These are phyloP conservation scores for Pygoscelis adeliae DNA, from an alignment of 2,113 vertebrate genomes.

Conservation along the genomic window DNA sequence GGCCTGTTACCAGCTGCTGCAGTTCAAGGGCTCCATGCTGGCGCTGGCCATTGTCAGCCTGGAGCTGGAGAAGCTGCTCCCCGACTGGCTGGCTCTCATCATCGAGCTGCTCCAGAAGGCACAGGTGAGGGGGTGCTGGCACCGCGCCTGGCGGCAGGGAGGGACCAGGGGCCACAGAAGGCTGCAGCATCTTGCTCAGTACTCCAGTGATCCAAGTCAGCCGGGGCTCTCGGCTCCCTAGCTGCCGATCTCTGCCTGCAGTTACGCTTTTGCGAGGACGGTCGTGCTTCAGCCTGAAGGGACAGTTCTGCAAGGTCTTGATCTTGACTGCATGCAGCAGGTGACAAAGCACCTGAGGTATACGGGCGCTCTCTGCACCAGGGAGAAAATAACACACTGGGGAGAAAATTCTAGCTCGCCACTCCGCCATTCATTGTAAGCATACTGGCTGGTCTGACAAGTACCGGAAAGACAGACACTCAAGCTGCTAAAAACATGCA, in stretches of 20 bases:
- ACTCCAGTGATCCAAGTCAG: rapidly evolving
- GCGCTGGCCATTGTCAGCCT: conserved; percentile 91
- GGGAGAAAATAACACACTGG: background rate
- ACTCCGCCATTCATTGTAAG: rapidly evolving
- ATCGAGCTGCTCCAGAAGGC: conserved; percentile 91
- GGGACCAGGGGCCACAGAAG: rapidly evolving
- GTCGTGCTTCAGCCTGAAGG: background rate
- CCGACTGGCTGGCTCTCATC: conserved; percentile 94
- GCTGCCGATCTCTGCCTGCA: background rate
- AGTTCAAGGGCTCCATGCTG: conserved; percentile 93
- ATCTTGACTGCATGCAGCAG: rapidly evolving
- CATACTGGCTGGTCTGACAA: rapidly evolving
- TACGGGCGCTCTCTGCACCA: rapidly evolving
- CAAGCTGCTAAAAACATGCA: background rate
- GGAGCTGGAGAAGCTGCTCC: conserved; percentile 94
- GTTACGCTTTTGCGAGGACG: rapidly evolving
- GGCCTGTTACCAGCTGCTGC: conserved; percentile 85
- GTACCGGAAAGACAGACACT: background rate
- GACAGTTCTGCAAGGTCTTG: rapidly evolving
- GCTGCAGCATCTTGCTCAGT: rapidly evolving
- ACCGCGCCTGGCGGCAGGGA: rapidly evolving
- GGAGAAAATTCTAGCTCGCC: rapidly evolving
- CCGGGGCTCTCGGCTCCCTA: rapidly evolving
- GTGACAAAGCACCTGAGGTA: rapidly evolving
- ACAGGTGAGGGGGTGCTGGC: conserved; percentile 77